Base-by-base conservation (phyloP, 92 coral and sea anemone species). In the Nematostella vectensis region DNA sequence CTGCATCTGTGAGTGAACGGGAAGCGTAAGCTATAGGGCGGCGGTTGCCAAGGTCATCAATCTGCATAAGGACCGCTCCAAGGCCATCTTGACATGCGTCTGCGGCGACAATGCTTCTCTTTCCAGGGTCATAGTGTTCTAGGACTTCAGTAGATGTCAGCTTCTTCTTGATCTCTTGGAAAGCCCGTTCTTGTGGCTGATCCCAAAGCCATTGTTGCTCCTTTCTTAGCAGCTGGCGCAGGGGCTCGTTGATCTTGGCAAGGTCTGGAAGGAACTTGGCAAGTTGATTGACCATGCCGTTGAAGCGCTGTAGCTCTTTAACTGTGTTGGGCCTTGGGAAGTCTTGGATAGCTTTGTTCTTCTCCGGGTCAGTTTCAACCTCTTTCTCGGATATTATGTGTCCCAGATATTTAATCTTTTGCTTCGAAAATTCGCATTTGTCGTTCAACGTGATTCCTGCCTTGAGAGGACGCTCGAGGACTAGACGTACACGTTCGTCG, bases 31-130 rank as follows among this genome's bases (percentile, higher is more conserved):
- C 60, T 24, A 55, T 26, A 15, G 65, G n/a, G n/a, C n/a, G n/a
- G n/a, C n/a, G n/a, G n/a, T n/a, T n/a, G n/a, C n/a, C n/a, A n/a
- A n/a, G n/a, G n/a, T n/a, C n/a, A n/a, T n/a, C n/a, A n/a, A n/a
- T n/a, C n/a, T n/a, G n/a, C n/a, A n/a, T n/a, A n/a, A n/a, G n/a
- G n/a, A n/a, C n/a, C n/a, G n/a, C n/a, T n/a, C n/a, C n/a, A n/a
- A n/a, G n/a, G n/a, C n/a, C n/a, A n/a, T n/a, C n/a, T n/a, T 28
- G 48, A 33, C 47, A 74, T 23, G 69, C 59, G 27, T 74, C 74
- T 4, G 74, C 81, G 30, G 81, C 71, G 23, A 65, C 67, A 16
- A 36, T 36, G 25, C 40, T 73, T 47, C 19, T 60, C 11, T 49
- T 57, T 15, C 25, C 47, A 19, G 74, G 62, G 51, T 65, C 74